Evolutionary conservation across 37 sponge, comb jelly and placozoan genomes (phyloP), one percentile per base, ranked within the genome.

Genomic region (Petrosia ficiformis): DNA sequence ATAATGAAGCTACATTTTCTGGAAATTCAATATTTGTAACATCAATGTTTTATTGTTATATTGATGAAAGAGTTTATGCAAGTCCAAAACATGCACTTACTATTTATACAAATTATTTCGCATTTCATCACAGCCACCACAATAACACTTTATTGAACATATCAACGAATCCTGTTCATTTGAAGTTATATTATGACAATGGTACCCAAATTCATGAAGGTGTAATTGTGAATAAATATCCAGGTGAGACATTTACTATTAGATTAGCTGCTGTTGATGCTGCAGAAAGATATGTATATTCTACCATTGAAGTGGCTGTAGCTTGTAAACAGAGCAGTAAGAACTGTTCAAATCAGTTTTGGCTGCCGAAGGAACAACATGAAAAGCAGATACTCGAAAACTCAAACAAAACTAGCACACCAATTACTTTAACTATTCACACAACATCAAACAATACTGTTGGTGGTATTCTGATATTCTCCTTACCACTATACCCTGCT

Each of bases 231-330:
- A 26, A 24, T n/a, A 22, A 6, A 5, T 61, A 61, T 61, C 63
- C 63, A 26, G 63, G 63, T 11, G 25, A 61, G 28, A 61, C 28
- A n/a, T 61, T 61, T 61, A 22, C 22, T n/a, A n/a, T 61, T n/a
- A 8, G 25, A 26, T 6, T 61, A 22, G 63, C 63, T 26, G 63
- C 63, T 61, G 28, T 61, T 61, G 63, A 61, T 61, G 63, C 28
- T n/a, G 5, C 5, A 26, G 26, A n/a, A 26, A 5, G n/a, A n/a
- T 26, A 5, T 26, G 63, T 61, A 26, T 26, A n/a, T 61, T 11
- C 54, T n/a, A n/a, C n/a, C n/a, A n/a, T n/a, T 48, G 54, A 48
- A 48, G 54, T 48, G 54, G 8, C 54, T 48, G 8, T 48, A 48
- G 54, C 14, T n/a, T n/a, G n/a, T n/a, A n/a, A n/a, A n/a, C n/a